phyloP scores from a whole-genome alignment of 1,140 invertebrate species.

The Formica selysi region DNA sequence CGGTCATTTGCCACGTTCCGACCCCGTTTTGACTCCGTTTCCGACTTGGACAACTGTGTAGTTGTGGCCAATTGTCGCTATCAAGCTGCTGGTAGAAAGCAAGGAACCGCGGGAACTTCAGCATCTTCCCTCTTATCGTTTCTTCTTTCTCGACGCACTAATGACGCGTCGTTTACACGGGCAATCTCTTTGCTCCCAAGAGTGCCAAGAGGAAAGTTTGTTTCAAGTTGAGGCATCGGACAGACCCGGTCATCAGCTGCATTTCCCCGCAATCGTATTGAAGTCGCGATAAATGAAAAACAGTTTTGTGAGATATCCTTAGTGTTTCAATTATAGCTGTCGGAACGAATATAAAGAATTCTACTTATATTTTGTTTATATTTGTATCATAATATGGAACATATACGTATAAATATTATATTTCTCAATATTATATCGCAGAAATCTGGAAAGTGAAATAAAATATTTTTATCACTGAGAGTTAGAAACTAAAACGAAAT shows the following conservation, averaged over 20 bases:
- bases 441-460: background rate
- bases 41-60: slow-evolving; percentile 48
- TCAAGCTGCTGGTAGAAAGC: slow-evolving; percentile 25
- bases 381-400: background rate
- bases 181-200: slow-evolving; percentile 72
- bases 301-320: slow-evolving; percentile 1
- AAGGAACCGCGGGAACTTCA: background rate
- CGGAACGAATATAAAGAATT: background rate
- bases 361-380: background rate
- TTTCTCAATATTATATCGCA: too few species aligned
- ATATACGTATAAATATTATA: too few species aligned
- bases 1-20: slow-evolving; percentile 8
- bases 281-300: slow-evolving; percentile 4
- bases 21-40: slow-evolving; percentile 61
- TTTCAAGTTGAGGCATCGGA: slow-evolving; percentile 75
- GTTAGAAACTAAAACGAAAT: background rate
- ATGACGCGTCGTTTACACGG: slow-evolving; percentile 80
- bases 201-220: slow-evolving; percentile 74
- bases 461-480: background rate
- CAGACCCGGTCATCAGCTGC: slow-evolving; percentile 64
- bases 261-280: slow-evolving; percentile 44
- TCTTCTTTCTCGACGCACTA: slow-evolving; percentile 67
- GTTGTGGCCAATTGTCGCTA: slow-evolving; percentile 63
- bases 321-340: background rate
- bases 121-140: slow-evolving; percentile 24